A percentile compares a stretch with the other conserved stretches of the same genome.
Evolutionary conservation across 2,888 invertebrate genomes (phyloP).

Genomic region (Malthinus seriepunctatus): DNA sequence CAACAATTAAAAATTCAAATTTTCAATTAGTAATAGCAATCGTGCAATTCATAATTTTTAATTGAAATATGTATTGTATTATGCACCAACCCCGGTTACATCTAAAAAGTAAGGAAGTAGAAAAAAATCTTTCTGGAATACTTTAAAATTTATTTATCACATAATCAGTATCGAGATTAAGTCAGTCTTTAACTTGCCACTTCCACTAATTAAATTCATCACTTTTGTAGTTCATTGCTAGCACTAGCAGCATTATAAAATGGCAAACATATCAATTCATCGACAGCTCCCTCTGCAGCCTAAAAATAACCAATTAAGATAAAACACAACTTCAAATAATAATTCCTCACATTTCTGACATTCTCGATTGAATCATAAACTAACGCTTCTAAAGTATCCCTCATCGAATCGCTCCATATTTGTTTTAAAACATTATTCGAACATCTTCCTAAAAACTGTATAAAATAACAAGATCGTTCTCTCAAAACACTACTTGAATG

Average conservation of each 20-base stretch:
- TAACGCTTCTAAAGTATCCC: slow-evolving; percentile 63
- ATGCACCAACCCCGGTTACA: no score
- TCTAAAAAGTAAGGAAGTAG: no score
- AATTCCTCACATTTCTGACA: slow-evolving; percentile 59
- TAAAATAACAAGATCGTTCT: slow-evolving; percentile 72
- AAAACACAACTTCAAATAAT: neutral
- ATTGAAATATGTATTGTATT: no score
- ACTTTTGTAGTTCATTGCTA: neutral
- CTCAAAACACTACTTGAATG: slow-evolving; percentile 61
- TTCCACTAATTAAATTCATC: no score
- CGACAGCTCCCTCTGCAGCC: slow-evolving; percentile 61
- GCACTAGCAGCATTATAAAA: slow-evolving; percentile 10
- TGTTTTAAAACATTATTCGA: slow-evolving; percentile 67
- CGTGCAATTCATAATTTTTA: no score
- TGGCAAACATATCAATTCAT: slow-evolving; percentile 58
- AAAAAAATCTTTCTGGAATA: no score
- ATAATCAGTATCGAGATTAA: no score
- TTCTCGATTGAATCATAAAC: slow-evolving; percentile 65
- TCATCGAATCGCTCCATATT: slow-evolving; percentile 65
- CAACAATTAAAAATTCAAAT: no score
- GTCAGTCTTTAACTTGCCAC: no score
- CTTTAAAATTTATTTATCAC: no score
- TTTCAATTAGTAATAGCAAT: no score
- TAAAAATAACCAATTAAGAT: slow-evolving; percentile 37
- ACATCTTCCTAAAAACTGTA: slow-evolving; percentile 69